These are phyloP conservation scores for Merops nubicus DNA, from an alignment of 2,113 vertebrate species.

Conservation along the genomic window DNA sequence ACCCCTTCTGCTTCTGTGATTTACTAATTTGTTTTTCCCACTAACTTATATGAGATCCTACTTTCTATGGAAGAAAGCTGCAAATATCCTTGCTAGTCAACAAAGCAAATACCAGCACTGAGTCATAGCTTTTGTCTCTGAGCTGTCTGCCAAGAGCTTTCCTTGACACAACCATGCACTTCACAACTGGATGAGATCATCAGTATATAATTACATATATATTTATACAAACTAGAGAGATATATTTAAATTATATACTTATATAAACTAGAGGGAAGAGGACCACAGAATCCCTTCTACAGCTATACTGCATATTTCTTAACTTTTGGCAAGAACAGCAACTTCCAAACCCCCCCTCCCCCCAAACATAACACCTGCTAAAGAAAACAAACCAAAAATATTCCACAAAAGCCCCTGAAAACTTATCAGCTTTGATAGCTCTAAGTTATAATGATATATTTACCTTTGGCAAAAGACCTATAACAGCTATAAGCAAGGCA, in stretches of 20 bases:
- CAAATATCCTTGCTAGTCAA: neutral
- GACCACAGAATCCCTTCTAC: neutral
- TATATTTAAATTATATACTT: neutral
- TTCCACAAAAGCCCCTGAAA: neutral
- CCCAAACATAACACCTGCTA: neutral
- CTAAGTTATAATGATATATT: conserved; percentile 22
- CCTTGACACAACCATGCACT: neutral
- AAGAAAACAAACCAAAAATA: neutral
- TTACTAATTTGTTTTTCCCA: neutral
- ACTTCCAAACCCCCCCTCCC: neutral
- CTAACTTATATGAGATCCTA: neutral
- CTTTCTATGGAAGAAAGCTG: neutral
- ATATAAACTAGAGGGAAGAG: neutral
- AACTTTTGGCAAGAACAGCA: neutral
- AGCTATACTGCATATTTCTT: neutral
- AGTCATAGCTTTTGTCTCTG: neutral
- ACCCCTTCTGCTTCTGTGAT: neutral
- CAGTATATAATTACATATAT: neutral
- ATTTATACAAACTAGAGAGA: no score
- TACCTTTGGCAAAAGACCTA: conserved; percentile 28
- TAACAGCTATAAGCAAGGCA: conserved; percentile 1
- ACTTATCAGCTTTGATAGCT: neutral
- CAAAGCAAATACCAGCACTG: neutral
- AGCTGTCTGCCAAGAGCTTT: neutral
- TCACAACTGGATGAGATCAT: neutral